These are phyloP conservation scores for Phrynosoma platyrhinos DNA, from an alignment of 2,113 vertebrate genomes.

Conservation along the genomic window DNA sequence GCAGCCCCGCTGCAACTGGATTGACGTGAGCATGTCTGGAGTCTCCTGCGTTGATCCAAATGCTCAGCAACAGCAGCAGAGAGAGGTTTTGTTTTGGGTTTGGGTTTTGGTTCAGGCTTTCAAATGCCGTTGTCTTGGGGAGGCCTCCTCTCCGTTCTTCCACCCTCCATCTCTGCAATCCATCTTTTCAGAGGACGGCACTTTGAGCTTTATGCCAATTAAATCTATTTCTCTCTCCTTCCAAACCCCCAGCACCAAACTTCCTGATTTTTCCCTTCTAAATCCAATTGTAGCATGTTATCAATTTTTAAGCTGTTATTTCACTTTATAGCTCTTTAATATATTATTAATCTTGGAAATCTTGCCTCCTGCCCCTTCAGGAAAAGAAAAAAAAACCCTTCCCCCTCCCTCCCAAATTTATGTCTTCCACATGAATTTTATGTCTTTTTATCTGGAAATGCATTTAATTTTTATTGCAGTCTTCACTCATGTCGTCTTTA, in stretches of 20 bases:
- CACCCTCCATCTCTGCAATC: neutral
- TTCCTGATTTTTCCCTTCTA: neutral
- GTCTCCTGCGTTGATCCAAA: too few species aligned
- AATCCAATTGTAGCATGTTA: constrained; percentile 2
- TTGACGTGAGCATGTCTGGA: too few species aligned
- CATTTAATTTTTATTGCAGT: constrained; percentile 65
- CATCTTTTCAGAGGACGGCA: neutral
- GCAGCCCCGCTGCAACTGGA: too few species aligned
- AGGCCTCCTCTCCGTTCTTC: too few species aligned
- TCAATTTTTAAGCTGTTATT: constrained; percentile 33
- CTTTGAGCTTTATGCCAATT: neutral
- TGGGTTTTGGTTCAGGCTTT: too few species aligned
- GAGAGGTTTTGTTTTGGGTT: too few species aligned
- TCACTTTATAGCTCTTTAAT: constrained; percentile 43
- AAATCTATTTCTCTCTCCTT: fast-evolving
- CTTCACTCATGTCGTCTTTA: constrained; percentile 42
- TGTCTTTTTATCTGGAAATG: constrained; percentile 68
- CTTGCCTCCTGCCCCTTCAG: constrained; percentile 14
- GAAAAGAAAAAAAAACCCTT: constrained; percentile 26
- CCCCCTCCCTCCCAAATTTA: constrained; percentile 54
- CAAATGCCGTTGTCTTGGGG: too few species aligned
- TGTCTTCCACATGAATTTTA: constrained; percentile 59
- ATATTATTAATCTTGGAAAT: constrained; percentile 64
- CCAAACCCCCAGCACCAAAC: neutral
- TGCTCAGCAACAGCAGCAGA: too few species aligned